Evolutionary conservation across 2,113 vertebrate genomes (phyloP), one percentile per base, ranked within the genome.

Genomic region (Sturnira hondurensis): DNA sequence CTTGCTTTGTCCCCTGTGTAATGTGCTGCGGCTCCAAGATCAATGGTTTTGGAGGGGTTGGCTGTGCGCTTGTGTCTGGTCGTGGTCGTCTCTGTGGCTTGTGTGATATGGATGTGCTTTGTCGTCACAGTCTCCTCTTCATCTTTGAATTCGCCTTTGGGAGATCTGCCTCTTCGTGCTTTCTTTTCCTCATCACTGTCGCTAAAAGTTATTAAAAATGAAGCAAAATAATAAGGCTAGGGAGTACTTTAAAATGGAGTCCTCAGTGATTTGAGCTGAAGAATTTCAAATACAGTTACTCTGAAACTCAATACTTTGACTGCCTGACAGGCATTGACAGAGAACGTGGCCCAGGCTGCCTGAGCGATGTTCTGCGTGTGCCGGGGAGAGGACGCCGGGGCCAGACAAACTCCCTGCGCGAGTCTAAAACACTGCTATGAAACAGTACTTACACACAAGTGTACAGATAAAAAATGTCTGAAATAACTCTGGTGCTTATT

Each of bases 121-220:
- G 99, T 99, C 36, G 99, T 99, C 94, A 99, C 99, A 0, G 99
- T 99, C 96, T 99, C 99, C 92, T 99, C 99, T 96, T 99, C 99
- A 93, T 99, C 99, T 99, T 99, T 99, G 97, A 99, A 99, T 96
- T 99, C 99, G 86, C 98, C 98, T 98, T 98, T 98, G 93, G 98
- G 98, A 97, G 98, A 99, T 96, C 98, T 99, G 61, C 98, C 99
- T 97, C 99, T 99, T 97, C 99, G 98, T 17, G 99, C 98, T 47
- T 99, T 98, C 70, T 98, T 98, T 92, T 99, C 98, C 98, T 98
- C 99, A 91, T 99, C 99, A 0, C 98, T 98, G 98, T 99, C 99
- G 96, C 99, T 99, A 97, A 93, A 96, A 98, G 96, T 97, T 95
- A 97, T 97, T n/a, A 93, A 97, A 96, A n/a, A 97, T 17, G 95